Base-by-base conservation (phyloP, 2,797 vertebrate species). In the Thripadectes ignobilis region DNA sequence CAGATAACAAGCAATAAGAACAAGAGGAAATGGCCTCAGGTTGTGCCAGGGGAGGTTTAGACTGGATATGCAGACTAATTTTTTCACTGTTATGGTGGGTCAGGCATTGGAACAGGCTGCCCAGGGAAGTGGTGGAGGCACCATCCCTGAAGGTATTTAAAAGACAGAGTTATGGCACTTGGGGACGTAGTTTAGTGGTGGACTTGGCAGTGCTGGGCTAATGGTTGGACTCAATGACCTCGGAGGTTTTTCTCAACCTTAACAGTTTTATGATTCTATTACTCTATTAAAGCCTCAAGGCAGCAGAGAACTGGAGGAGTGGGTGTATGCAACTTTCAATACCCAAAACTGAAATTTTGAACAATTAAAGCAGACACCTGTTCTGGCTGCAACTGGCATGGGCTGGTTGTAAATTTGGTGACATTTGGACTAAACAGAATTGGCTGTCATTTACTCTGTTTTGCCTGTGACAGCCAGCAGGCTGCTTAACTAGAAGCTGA, bases 171-270 rank as follows among this genome's bases (percentile, higher is more conserved):
- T 32, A n/a, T 39, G 48, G 48, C 9, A 34, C 23, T 5, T 41
- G 13, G n/a, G 14, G 27, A 67, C 38, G 36, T 18, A 12, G 52
- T 85, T 51, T 32, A 36, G 27, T 45, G 12, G 52, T 32, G 5
- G 12, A 62, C 16, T 16, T 45, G 29, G 51, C 22, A 75, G 36
- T 27, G 10, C 16, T 55, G 34, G 52, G 12, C n/a, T 77, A 58
- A 46, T 8, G 11, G 52, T 1, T 68, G 54, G n/a, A 38, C 23
- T 57, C 0, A 0, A 32, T 6, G 4, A 14, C 23, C 38, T 49
- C 22, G 34, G n/a, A 45, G 24, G 23, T 39, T 20, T 81, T 88
- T 76, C 18, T 59, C 48, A 91, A 6, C 4, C 49, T 48, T 38
- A 63, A 55, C 22, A 8, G 12, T 46, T 84, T 48, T 51, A 57